Evolutionary conservation across 2,113 vertebrate species (phyloP).

Genomic region (Phalacrocorax aristotelis): DNA sequence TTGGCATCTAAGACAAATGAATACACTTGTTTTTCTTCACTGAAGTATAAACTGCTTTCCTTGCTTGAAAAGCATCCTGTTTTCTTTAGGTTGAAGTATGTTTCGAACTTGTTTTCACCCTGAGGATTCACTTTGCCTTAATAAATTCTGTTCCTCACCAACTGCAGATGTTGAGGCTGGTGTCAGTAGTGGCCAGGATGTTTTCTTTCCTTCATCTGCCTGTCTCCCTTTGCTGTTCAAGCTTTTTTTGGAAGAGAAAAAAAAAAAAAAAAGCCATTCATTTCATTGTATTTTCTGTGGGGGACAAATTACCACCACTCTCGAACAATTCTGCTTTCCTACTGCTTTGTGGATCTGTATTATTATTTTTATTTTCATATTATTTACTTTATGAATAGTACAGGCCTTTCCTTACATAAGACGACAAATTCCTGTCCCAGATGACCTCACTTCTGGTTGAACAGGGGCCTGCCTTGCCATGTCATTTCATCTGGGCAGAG

Average conservation of each 20-base stretch:
- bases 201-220: constrained; percentile 37
- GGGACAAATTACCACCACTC: background rate
- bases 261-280: rapidly evolving
- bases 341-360: background rate
- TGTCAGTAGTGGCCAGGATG: constrained; percentile 10
- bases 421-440: background rate
- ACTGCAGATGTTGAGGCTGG: constrained; percentile 22
- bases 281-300: background rate
- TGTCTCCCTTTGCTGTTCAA: background rate
- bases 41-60: constrained; percentile 12
- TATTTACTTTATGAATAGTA: background rate
- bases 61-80: constrained; percentile 47
- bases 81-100: constrained; percentile 24
- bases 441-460: background rate
- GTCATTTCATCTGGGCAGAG: background rate
- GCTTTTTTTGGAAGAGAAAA: background rate
- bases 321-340: background rate
- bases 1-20: background rate
- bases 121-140: constrained; percentile 9
- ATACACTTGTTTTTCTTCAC: constrained; percentile 4
- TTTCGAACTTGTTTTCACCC: constrained; percentile 40
- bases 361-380: background rate
- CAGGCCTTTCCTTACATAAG: background rate
- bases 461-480: background rate
- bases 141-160: constrained; percentile 30